phyloP scores from a whole-genome alignment of 2,888 invertebrate genomes.

The Polydrusus pterygomalis region DNA sequence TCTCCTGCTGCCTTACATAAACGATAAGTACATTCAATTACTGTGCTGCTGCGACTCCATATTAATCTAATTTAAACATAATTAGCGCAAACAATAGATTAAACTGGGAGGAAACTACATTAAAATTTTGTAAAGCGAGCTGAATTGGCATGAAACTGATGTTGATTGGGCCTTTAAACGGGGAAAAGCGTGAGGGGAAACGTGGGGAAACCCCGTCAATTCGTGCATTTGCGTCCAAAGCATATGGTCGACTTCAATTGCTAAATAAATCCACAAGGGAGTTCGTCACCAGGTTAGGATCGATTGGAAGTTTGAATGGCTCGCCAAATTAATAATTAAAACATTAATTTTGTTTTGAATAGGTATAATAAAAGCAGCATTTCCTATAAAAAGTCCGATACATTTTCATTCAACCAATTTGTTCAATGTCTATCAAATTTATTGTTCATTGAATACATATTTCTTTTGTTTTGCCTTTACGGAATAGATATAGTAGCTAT shows the following conservation, averaged over 20 bases:
- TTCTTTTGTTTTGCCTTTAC: too few relatives aligned
- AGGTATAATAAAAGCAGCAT: neutral
- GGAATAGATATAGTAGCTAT: too few relatives aligned
- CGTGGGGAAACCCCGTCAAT: slow-evolving; percentile 23
- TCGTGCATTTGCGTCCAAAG: slow-evolving; percentile 26
- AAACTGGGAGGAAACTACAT: slow-evolving; percentile 29
- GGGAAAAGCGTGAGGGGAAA: slow-evolving; percentile 2
- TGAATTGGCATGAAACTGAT: slow-evolving; percentile 42
- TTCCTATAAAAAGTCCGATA: neutral
- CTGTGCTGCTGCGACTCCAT: slow-evolving; percentile 27
- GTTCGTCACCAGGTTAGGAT: neutral
- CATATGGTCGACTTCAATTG: slow-evolving; percentile 33
- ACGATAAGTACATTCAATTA: slow-evolving; percentile 27
- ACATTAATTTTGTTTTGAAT: neutral
- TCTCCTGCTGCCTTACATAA: slow-evolving; percentile 2
- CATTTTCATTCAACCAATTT: too few relatives aligned
- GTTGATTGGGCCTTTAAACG: slow-evolving; percentile 19
- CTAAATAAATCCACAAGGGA: slow-evolving; percentile 8
- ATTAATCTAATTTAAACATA: slow-evolving; percentile 40
- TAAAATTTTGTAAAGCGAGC: slow-evolving; percentile 39
- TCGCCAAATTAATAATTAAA: neutral
- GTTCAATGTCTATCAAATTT: too few relatives aligned
- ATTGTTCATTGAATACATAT: too few relatives aligned
- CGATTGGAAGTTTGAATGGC: neutral
- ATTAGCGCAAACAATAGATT: slow-evolving; percentile 47